A percentile compares a stretch with the other conserved stretches of the same genome.
Evolutionary conservation across 1,140 invertebrate species (phyloP).

Genomic region (Bemisia tabaci): DNA sequence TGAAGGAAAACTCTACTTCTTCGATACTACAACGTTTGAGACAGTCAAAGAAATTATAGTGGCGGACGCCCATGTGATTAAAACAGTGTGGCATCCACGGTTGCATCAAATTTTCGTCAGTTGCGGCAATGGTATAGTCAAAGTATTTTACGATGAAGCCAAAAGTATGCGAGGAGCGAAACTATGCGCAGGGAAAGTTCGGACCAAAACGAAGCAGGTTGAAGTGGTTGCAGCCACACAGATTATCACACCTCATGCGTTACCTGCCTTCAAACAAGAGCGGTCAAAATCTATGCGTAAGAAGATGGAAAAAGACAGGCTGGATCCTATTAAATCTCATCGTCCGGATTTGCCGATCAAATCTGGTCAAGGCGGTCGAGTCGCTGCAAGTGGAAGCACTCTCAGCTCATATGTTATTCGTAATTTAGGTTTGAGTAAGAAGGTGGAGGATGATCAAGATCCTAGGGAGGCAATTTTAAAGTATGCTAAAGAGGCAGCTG

Average conservation of each 20-base stretch:
- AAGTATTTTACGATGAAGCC: slow-evolving; percentile 80
- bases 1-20: slow-evolving; percentile 66
- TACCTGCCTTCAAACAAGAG: slow-evolving; percentile 90
- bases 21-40: slow-evolving; percentile 63
- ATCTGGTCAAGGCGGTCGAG: slow-evolving; percentile 74
- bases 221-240: slow-evolving; percentile 82
- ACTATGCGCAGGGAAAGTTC: slow-evolving; percentile 71
- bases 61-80: slow-evolving; percentile 68
- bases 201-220: slow-evolving; percentile 59
- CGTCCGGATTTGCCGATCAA: slow-evolving; percentile 96
- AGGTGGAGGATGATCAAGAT: slow-evolving; percentile 91
- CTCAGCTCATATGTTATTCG: slow-evolving; percentile 94
- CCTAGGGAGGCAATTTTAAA: slow-evolving; percentile 92
- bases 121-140: slow-evolving; percentile 79
- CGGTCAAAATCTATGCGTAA: slow-evolving; percentile 77
- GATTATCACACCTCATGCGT: slow-evolving; percentile 93
- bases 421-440: slow-evolving; percentile 84
- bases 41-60: slow-evolving; percentile 58
- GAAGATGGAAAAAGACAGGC: slow-evolving; percentile 78
- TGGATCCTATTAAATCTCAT: slow-evolving; percentile 84
- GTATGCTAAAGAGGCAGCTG: slow-evolving; percentile 89
- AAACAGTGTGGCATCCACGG: slow-evolving; percentile 90
- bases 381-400: slow-evolving; percentile 89
- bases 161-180: slow-evolving; percentile 80
- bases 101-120: slow-evolving; percentile 92